Conservation (phyloP, 2,797 vertebrate genomes). For the Mormyrus proboscirostris region DNA sequence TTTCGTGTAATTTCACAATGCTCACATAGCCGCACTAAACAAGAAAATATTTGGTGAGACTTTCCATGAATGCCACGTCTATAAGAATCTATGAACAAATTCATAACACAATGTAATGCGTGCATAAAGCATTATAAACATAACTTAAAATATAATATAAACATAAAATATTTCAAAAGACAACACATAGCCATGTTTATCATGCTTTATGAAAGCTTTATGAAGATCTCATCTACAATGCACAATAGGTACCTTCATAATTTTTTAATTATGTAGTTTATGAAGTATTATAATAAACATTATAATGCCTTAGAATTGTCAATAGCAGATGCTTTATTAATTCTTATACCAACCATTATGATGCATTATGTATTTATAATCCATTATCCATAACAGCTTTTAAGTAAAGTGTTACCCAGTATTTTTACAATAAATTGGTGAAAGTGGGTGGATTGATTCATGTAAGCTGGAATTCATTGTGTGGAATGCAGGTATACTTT, state of each 20-base stretch:
- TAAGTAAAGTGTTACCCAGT: background rate
- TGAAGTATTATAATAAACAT: background rate
- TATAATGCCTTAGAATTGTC: background rate
- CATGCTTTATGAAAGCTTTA: background rate
- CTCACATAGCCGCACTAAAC: constrained; percentile 40
- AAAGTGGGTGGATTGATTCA: background rate
- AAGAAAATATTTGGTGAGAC: constrained; percentile 9
- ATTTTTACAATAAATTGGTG: background rate
- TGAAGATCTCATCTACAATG: background rate
- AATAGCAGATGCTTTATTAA: background rate
- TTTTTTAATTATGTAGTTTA: background rate
- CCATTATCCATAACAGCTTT: background rate
- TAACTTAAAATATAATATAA: background rate
- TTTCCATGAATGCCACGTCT: background rate
- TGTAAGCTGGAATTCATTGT: background rate
- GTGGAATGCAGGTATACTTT: background rate
- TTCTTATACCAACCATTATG: background rate
- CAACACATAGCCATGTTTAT: background rate
- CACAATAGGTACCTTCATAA: background rate
- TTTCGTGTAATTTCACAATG: constrained; percentile 28
- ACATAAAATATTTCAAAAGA: background rate
- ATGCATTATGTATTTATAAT: background rate
- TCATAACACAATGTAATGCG: background rate
- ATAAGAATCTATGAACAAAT: background rate
- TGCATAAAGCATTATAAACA: background rate